A percentile compares a stretch with the other conserved stretches of the same genome.
phyloP scores from a whole-genome alignment of 2,113 vertebrate species.

The Serilophus lunatus region DNA sequence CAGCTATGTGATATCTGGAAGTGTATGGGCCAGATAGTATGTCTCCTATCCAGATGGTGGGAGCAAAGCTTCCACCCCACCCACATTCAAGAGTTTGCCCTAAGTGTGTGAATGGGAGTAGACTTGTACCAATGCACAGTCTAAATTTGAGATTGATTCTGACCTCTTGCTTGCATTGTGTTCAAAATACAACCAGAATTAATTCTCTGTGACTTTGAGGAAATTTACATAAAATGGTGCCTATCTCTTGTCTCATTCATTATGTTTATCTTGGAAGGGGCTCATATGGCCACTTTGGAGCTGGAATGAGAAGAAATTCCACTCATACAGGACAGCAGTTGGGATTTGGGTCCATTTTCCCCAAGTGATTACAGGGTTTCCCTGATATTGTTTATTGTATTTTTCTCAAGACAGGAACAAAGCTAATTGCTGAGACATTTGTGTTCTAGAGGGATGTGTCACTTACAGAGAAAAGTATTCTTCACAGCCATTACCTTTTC shows the following conservation, averaged over 20 bases:
- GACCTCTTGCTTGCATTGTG: background rate
- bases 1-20: background rate
- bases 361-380: background rate
- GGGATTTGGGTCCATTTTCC: background rate
- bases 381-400: background rate
- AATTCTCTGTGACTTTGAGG: background rate
- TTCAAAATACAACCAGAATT: background rate
- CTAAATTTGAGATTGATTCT: background rate
- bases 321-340: background rate
- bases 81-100: background rate
- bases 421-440: slow-evolving; percentile 43
- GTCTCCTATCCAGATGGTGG: background rate
- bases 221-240: background rate
- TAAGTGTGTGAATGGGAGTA: background rate
- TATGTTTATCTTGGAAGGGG: background rate
- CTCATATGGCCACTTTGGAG: background rate
- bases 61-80: background rate
- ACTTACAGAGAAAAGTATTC: slow-evolving; percentile 5
- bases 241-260: background rate
- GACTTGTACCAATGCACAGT: background rate
- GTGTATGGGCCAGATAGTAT: too few species aligned
- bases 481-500: slow-evolving; percentile 50
- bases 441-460: slow-evolving; percentile 39
- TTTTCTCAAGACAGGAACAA: slow-evolving; percentile 18
- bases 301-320: background rate